These are phyloP conservation scores for Noturus placidus DNA, from an alignment of 2,113 vertebrate species.

Conservation along the genomic window DNA sequence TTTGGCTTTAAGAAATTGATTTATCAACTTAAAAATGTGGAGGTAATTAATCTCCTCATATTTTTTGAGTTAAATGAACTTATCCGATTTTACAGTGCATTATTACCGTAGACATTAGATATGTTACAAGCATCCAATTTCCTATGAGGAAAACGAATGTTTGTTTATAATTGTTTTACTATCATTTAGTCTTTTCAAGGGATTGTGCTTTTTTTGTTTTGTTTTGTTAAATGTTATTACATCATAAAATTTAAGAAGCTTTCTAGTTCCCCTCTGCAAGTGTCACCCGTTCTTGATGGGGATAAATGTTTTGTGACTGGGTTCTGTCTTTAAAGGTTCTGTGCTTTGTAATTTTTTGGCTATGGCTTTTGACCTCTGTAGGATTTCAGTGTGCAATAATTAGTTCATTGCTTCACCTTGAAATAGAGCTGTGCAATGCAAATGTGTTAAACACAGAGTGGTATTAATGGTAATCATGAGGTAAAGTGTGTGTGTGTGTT, in stretches of 20 bases:
- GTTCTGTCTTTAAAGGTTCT: too few relatives aligned
- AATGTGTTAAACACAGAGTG: background rate
- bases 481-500: background rate
- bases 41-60: too few relatives aligned
- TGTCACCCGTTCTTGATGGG: constrained; percentile 2
- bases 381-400: background rate
- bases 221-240: background rate
- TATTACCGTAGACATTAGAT: constrained; percentile 18
- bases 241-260: background rate
- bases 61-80: too few relatives aligned
- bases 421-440: background rate
- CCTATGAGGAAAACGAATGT: background rate
- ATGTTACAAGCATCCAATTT: constrained; percentile 19
- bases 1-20: too few relatives aligned
- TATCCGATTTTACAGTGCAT: background rate
- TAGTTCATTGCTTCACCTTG: background rate
- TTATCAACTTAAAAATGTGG: too few relatives aligned
- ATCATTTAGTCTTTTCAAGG: background rate
- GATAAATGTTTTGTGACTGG: constrained; percentile 7
- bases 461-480: background rate
- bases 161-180: background rate
- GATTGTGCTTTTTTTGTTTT: background rate
- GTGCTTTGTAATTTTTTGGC: background rate
- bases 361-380: background rate
- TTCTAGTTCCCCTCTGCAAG: background rate